Conservation (phyloP, 2,888 invertebrate species). For the Dryococelus australis region DNA sequence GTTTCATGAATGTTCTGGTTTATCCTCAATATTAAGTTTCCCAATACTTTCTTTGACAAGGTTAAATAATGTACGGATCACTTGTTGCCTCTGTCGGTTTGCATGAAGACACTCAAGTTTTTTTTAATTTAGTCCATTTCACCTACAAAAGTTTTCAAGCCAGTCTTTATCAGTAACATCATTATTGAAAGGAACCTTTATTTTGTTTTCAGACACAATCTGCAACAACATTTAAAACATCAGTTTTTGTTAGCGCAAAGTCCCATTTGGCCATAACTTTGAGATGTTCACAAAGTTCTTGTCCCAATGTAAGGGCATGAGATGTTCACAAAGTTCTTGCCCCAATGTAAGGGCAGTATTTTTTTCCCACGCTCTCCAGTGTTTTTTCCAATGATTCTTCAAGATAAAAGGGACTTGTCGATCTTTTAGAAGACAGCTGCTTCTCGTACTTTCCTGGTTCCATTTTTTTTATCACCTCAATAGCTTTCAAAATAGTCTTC, state of each 20-base stretch:
- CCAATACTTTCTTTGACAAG: background rate
- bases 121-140: background rate
- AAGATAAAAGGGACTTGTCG: background rate
- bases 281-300: background rate
- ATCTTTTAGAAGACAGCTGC: background rate
- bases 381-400: background rate
- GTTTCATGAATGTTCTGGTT: background rate
- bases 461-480: background rate
- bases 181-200: background rate
- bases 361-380: background rate
- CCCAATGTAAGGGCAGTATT: background rate
- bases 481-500: background rate
- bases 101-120: background rate
- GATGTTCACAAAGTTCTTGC: too few species aligned
- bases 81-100: background rate
- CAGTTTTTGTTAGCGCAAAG: background rate
- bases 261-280: background rate
- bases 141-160: background rate
- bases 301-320: too few species aligned
- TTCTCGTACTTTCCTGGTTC: background rate
- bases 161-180: background rate
- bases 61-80: constrained; percentile 5
- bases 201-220: background rate
- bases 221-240: background rate
- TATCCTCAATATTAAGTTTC: background rate